These are phyloP conservation scores for Myanophis thanlyinensis DNA, from an alignment of 2,113 vertebrate species.

Conservation along the genomic window DNA sequence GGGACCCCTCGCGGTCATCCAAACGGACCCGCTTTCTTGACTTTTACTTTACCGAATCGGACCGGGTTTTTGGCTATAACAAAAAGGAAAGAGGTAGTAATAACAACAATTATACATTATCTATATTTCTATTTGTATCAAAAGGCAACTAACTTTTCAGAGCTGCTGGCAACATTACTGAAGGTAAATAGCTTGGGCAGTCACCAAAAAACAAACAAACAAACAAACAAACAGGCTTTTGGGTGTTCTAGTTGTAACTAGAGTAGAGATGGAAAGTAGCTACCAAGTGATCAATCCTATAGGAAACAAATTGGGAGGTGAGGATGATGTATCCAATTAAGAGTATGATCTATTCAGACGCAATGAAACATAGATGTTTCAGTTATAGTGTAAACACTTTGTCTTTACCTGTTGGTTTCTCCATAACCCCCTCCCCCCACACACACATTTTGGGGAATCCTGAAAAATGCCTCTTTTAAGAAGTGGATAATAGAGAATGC, in stretches of 20 bases:
- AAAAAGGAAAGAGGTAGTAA: not conserved
- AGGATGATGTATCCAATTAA: not conserved
- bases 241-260: not conserved
- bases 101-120: not conserved
- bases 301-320: not conserved
- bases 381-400: not conserved
- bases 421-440: too few relatives aligned
- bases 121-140: not conserved
- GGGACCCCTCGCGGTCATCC: too few relatives aligned
- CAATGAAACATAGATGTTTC: not conserved
- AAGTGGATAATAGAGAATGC: not conserved
- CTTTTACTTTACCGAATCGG: too few relatives aligned
- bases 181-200: not conserved
- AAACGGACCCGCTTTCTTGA: too few relatives aligned
- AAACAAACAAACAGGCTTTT: not conserved
- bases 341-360: not conserved
- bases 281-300: not conserved
- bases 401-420: not conserved
- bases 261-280: not conserved
- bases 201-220: too few relatives aligned
- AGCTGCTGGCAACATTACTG: not conserved
- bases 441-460: not conserved
- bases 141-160: not conserved
- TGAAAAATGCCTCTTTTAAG: not conserved
- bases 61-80: too few relatives aligned